These are phyloP conservation scores for Nomada ferruginata DNA, from an alignment of 2,888 invertebrate species.

Conservation along the genomic window DNA sequence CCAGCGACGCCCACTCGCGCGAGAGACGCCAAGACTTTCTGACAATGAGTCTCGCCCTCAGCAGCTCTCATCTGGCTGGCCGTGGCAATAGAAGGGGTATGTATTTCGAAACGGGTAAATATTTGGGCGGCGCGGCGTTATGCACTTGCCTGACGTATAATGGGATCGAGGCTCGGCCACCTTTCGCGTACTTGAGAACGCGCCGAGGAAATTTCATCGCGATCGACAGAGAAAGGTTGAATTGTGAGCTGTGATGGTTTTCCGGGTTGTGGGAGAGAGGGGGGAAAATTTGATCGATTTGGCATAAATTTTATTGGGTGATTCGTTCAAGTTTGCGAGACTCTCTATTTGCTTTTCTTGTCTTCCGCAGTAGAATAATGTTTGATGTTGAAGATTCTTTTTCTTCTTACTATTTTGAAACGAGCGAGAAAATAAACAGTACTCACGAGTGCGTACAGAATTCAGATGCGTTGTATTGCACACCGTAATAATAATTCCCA, in stretches of 20 bases:
- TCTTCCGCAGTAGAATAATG: no score
- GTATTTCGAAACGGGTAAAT: conserved; percentile 33
- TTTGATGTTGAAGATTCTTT: no score
- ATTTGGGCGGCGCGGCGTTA: conserved; percentile 11
- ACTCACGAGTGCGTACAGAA: no score
- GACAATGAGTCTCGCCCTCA: conserved; percentile 75
- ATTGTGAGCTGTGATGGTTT: background rate
- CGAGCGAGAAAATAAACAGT: no score
- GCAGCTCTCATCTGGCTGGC: conserved; percentile 69
- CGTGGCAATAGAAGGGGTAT: conserved; percentile 42
- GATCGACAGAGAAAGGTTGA: no score
- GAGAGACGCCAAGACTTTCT: conserved; percentile 76
- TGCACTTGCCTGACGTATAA: conserved; percentile 13
- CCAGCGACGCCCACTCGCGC: conserved; percentile 72
- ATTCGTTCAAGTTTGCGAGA: background rate
- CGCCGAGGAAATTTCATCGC: background rate
- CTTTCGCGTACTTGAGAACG: background rate
- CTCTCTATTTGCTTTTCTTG: no score
- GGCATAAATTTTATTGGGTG: background rate
- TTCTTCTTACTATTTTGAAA: no score
- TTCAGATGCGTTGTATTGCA: no score
- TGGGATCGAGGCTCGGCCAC: conserved; percentile 7
- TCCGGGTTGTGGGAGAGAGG: no score
- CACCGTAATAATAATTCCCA: no score
- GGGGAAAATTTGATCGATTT: no score